These are phyloP conservation scores for Andrena dorsata DNA, from an alignment of 2,888 invertebrate species.

Conservation along the genomic window DNA sequence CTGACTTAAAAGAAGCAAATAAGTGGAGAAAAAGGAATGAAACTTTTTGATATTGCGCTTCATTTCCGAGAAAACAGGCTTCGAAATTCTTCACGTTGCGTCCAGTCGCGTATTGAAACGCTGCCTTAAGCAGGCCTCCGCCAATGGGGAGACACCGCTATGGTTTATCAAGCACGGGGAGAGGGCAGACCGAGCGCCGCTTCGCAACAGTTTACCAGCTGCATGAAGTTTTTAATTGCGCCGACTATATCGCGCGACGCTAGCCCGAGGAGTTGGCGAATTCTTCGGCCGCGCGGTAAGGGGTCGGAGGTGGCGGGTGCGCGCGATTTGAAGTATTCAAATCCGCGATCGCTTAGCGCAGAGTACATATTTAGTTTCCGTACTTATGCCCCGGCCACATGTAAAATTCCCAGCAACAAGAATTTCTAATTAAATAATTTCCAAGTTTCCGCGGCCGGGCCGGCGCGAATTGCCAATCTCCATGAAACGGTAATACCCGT, in stretches of 20 bases:
- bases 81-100: too few relatives aligned
- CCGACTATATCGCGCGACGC: background rate
- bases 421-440: slow-evolving; percentile 66
- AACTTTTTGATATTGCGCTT: too few relatives aligned
- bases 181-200: background rate
- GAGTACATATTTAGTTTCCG: slow-evolving; percentile 42
- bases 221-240: slow-evolving; percentile 10
- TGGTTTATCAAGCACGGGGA: background rate
- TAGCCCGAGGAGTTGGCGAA: slow-evolving; percentile 13
- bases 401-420: slow-evolving; percentile 52
- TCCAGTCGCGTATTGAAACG: background rate
- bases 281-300: slow-evolving; percentile 2
- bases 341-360: slow-evolving; percentile 35
- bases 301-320: background rate
- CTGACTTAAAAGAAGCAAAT: too few relatives aligned
- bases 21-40: too few relatives aligned
- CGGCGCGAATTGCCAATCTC: slow-evolving; percentile 57
- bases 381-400: slow-evolving; percentile 8
- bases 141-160: background rate
- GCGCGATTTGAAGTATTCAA: slow-evolving; percentile 26
- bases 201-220: slow-evolving; percentile 6
- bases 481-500: slow-evolving; percentile 53
- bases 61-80: too few relatives aligned
- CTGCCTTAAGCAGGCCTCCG: background rate
- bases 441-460: slow-evolving; percentile 35